These are phyloP conservation scores for Acropternis orthonyx DNA, from an alignment of 2,797 vertebrate species.

Conservation along the genomic window DNA sequence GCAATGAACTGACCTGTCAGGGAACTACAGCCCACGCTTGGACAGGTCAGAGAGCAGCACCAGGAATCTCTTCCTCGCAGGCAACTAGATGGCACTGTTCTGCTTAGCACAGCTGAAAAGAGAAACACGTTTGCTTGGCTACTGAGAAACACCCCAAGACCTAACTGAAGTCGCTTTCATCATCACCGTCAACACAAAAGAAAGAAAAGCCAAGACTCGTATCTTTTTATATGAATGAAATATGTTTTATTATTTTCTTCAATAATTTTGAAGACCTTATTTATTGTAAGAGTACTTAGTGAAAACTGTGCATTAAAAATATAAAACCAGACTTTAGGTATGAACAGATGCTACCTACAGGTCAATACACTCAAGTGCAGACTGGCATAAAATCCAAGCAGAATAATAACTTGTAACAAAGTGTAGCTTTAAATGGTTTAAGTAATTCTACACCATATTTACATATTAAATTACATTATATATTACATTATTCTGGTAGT, in stretches of 20 bases:
- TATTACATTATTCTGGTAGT: neutral
- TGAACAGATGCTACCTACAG: neutral
- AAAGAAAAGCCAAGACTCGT: neutral
- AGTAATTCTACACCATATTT: neutral
- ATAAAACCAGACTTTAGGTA: neutral
- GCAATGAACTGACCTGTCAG: neutral
- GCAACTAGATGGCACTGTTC: constrained; percentile 26
- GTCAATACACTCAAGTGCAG: neutral
- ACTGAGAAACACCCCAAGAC: neutral
- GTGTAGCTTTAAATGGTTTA: neutral
- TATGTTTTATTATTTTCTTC: neutral
- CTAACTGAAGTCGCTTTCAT: neutral
- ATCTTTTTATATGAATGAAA: neutral
- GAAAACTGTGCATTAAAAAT: neutral
- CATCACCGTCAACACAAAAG: neutral
- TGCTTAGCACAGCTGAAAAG: neutral
- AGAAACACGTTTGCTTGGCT: neutral
- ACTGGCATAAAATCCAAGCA: neutral
- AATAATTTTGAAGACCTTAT: neutral
- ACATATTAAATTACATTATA: neutral
- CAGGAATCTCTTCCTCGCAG: accelerated
- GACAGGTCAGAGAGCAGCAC: neutral
- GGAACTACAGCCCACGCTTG: neutral
- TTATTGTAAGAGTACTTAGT: neutral
- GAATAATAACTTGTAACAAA: neutral